Evolutionary conservation across 2,797 vertebrate species (phyloP).

Genomic region (Eleutherodactylus coqui): DNA sequence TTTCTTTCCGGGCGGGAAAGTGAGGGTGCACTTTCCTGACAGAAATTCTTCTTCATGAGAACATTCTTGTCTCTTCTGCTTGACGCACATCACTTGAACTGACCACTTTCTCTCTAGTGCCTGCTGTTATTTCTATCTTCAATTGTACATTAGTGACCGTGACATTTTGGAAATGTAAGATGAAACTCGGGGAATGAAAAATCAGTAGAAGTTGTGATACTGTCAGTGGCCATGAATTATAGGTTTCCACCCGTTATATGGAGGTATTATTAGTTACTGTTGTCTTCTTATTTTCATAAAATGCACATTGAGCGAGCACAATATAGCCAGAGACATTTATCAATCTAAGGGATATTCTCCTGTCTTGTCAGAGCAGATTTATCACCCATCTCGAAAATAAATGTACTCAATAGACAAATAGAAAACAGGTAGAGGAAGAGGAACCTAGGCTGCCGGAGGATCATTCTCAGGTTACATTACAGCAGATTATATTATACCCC

Average conservation of each 20-base stretch:
- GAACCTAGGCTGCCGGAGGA: slow-evolving; percentile 20
- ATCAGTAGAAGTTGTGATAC: slow-evolving; percentile 34
- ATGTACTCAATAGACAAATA: slow-evolving; percentile 56
- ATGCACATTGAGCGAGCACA: slow-evolving; percentile 49
- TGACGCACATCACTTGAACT: background rate
- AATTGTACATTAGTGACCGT: slow-evolving; percentile 3
- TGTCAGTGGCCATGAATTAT: slow-evolving; percentile 50
- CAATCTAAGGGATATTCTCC: slow-evolving; percentile 61
- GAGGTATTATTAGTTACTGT: slow-evolving; percentile 58
- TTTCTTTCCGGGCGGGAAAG: background rate
- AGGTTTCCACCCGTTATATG: slow-evolving; percentile 43
- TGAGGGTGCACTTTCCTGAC: background rate
- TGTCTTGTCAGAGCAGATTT: slow-evolving; percentile 62
- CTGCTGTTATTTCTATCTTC: background rate
- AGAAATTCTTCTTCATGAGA: background rate
- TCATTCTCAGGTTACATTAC: slow-evolving; percentile 54
- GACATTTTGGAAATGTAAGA: slow-evolving; percentile 3
- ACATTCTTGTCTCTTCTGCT: background rate
- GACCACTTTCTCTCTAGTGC: background rate
- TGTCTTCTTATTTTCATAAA: slow-evolving; percentile 57
- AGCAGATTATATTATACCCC: slow-evolving; percentile 50
- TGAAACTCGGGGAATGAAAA: slow-evolving; percentile 29
- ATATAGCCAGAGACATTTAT: slow-evolving; percentile 56
- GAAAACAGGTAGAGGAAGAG: slow-evolving; percentile 36
- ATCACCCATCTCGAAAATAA: slow-evolving; percentile 58